phyloP scores from a whole-genome alignment of 2,113 vertebrate species.

The Sturnira hondurensis region DNA sequence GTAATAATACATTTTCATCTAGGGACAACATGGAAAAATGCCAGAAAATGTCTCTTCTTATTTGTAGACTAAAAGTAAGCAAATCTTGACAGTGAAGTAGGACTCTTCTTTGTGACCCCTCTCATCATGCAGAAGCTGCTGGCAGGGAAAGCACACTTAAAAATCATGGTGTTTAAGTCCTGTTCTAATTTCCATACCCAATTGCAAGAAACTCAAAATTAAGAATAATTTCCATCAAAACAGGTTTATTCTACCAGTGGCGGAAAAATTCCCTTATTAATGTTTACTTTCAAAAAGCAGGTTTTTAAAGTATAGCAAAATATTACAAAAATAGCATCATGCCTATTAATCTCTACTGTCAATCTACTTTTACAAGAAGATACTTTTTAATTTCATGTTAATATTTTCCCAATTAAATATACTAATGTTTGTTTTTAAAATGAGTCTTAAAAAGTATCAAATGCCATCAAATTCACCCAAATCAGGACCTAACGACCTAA shows the following conservation, averaged over 20 bases:
- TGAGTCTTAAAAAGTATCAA: not conserved
- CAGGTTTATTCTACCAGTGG: not conserved
- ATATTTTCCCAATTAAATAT: not conserved
- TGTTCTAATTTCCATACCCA: not conserved
- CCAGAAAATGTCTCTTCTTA: not conserved
- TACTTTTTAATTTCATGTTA: not conserved
- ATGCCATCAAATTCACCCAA: not conserved
- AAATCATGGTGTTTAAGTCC: not conserved
- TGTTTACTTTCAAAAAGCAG: not conserved
- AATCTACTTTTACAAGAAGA: not conserved
- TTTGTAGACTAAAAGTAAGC: not conserved
- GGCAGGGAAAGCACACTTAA: not conserved
- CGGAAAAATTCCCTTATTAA: not conserved
- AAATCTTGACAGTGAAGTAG: not conserved
- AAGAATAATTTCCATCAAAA: conserved; percentile 22
- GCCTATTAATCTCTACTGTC: not conserved
- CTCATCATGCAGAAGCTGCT: not conserved
- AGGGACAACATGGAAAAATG: not conserved
- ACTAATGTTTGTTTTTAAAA: not conserved
- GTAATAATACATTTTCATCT: not conserved
- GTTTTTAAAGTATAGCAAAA: not conserved
- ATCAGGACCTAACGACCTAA: not conserved
- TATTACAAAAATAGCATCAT: not conserved
- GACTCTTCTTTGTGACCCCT: not conserved
- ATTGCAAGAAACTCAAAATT: conserved; percentile 37